phyloP scores from a whole-genome alignment of 2,888 invertebrate species.

The Kuschelorhynchus macadamiae region DNA sequence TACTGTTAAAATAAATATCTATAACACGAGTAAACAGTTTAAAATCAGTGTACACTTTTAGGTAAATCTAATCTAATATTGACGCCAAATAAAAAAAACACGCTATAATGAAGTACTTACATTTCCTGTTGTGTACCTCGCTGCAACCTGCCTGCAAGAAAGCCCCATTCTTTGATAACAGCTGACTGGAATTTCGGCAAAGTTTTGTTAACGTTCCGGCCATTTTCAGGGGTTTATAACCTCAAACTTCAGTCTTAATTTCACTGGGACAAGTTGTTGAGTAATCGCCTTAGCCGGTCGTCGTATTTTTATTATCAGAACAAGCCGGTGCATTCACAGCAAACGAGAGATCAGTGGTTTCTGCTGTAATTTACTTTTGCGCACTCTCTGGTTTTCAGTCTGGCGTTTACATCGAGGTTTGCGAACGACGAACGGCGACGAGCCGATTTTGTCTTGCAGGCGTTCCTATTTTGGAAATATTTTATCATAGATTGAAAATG shows the following conservation, averaged over 20 bases:
- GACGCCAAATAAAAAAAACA: not conserved
- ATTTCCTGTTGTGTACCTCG: slow-evolving; percentile 27
- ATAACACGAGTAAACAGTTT: not conserved
- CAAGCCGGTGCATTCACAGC: slow-evolving; percentile 32
- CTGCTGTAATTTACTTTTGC: slow-evolving; percentile 27
- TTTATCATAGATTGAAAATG: too few relatives aligned
- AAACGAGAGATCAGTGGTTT: slow-evolving; percentile 23
- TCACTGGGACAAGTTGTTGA: slow-evolving; percentile 9
- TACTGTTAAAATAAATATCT: too few relatives aligned
- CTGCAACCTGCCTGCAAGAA: slow-evolving; percentile 18
- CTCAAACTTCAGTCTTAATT: slow-evolving; percentile 14
- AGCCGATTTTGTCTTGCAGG: not conserved
- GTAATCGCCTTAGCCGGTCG: slow-evolving; percentile 19
- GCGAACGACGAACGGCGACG: slow-evolving; percentile 16
- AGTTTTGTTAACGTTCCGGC: slow-evolving; percentile 67
- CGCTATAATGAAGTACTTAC: slow-evolving; percentile 20
- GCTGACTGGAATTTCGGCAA: slow-evolving; percentile 60
- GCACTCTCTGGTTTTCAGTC: slow-evolving; percentile 29
- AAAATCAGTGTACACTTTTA: not conserved
- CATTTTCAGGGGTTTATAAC: slow-evolving; percentile 56
- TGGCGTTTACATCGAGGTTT: slow-evolving; percentile 31
- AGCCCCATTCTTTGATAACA: slow-evolving; percentile 53
- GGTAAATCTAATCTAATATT: not conserved
- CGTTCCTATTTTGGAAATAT: not conserved
- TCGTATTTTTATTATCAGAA: slow-evolving; percentile 35